Conservation (phyloP, 1,140 invertebrate genomes). For the Bombus difficillimus region DNA sequence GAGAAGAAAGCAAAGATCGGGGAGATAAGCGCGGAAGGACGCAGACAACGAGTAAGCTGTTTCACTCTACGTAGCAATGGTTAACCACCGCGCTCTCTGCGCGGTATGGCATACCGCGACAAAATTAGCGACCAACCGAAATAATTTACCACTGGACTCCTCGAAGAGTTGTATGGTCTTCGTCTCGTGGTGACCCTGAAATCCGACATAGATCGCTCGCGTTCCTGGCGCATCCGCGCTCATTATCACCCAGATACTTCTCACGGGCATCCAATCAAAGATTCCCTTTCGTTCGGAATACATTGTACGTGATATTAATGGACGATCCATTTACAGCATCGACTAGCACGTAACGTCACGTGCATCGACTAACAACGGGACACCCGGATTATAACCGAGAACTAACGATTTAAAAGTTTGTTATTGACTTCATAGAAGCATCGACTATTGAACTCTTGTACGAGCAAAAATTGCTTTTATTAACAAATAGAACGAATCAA, state of each 20-base stretch:
- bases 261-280: not conserved
- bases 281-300: not conserved
- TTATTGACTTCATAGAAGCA: not conserved
- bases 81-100: conserved; percentile 26
- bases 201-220: conserved; percentile 35
- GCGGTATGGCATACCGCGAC: conserved; percentile 51
- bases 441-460: not conserved
- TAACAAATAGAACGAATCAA: not conserved
- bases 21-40: not conserved
- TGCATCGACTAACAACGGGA: not conserved
- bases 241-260: not conserved
- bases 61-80: conserved; percentile 16
- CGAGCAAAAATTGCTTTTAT: not conserved
- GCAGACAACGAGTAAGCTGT: not conserved
- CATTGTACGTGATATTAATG: not conserved
- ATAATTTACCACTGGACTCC: conserved; percentile 59
- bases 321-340: not conserved
- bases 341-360: not conserved
- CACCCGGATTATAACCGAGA: not conserved
- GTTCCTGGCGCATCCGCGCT: not conserved
- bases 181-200: conserved; percentile 56
- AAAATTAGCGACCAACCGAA: conserved; percentile 63
- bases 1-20: conserved; percentile 5
- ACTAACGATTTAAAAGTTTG: not conserved
- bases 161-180: conserved; percentile 47